These are phyloP conservation scores for Phataginus tetradactyla DNA, from an alignment of 2,797 vertebrate genomes.

Conservation along the genomic window DNA sequence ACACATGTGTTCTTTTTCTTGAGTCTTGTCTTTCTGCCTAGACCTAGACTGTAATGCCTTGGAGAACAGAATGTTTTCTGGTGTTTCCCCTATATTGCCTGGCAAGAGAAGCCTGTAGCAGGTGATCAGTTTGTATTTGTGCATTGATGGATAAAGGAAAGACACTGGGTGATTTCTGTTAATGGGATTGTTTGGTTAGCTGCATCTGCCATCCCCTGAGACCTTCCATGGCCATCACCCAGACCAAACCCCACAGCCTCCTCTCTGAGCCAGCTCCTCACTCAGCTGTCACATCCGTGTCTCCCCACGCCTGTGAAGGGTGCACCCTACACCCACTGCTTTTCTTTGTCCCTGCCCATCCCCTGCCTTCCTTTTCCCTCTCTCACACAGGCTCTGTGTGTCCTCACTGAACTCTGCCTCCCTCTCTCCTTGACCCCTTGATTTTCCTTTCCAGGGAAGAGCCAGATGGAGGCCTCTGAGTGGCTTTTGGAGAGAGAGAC, in stretches of 20 bases:
- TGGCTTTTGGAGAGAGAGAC: neutral
- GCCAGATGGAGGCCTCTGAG: neutral
- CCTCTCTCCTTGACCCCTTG: too few relatives aligned
- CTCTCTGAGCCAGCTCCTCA: neutral
- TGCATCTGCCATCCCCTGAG: neutral
- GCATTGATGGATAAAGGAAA: neutral
- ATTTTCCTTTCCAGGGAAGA: neutral
- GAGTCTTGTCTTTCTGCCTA: neutral
- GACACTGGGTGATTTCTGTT: neutral
- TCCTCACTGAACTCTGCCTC: neutral
- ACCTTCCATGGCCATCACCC: neutral
- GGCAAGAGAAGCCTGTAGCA: neutral
- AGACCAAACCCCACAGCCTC: neutral
- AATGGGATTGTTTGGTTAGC: neutral
- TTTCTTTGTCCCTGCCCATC: neutral
- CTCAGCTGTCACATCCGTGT: neutral
- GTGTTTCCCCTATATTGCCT: neutral
- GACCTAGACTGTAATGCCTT: neutral
- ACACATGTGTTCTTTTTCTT: neutral
- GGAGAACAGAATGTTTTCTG: neutral
- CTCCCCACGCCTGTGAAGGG: neutral
- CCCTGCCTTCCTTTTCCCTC: neutral
- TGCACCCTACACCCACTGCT: accelerated
- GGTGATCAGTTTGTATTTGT: neutral
- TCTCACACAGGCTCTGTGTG: accelerated